Percentiles rank a stretch among this genome's conserved stretches.
Evolutionary conservation across 2,888 invertebrate species (phyloP).

Genomic region (Platerodrilus igneus): DNA sequence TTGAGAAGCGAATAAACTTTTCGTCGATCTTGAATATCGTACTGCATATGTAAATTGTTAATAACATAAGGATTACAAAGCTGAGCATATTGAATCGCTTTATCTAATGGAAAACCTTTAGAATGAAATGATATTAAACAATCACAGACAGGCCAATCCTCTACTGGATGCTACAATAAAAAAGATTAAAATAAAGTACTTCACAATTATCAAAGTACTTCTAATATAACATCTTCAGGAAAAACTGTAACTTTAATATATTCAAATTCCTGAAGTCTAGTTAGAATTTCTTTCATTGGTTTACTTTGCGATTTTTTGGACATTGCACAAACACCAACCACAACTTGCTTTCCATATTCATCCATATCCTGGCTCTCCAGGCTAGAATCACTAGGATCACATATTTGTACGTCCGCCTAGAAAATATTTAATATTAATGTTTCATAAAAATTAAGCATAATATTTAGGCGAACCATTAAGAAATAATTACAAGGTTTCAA

Average conservation of each 20-base stretch:
- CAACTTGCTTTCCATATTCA: conserved; percentile 78
- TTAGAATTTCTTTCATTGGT: conserved; percentile 98
- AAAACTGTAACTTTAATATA: conserved; percentile 94
- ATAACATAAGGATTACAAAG: conserved; percentile 93
- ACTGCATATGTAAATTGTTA: conserved; percentile 98
- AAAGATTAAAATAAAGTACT: conserved; percentile 9
- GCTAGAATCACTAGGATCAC: conserved; percentile 55
- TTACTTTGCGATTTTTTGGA: conserved; percentile 98
- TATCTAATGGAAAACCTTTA: conserved; percentile 96
- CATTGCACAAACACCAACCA: conserved; percentile 99
- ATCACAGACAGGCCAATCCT: conserved; percentile 97
- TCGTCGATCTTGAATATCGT: conserved; percentile 91
- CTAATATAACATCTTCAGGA: conserved; percentile 91
- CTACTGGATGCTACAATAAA: conserved; percentile 79
- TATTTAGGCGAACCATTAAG: too few species aligned
- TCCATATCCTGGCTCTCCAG: conserved; percentile 49
- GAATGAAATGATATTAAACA: conserved; percentile 98
- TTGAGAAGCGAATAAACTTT: conserved; percentile 93
- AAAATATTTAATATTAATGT: too few species aligned
- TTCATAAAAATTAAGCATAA: too few species aligned
- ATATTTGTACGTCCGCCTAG: conserved; percentile 75
- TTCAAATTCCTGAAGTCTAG: conserved; percentile 92
- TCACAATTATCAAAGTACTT: conserved; percentile 58
- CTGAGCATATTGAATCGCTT: conserved; percentile 94
- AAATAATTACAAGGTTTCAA: too few species aligned